A percentile compares a stretch with the other conserved stretches of the same genome.
Evolutionary conservation across 2,797 vertebrate genomes (phyloP).

Genomic region (Diplodus puntazzo): DNA sequence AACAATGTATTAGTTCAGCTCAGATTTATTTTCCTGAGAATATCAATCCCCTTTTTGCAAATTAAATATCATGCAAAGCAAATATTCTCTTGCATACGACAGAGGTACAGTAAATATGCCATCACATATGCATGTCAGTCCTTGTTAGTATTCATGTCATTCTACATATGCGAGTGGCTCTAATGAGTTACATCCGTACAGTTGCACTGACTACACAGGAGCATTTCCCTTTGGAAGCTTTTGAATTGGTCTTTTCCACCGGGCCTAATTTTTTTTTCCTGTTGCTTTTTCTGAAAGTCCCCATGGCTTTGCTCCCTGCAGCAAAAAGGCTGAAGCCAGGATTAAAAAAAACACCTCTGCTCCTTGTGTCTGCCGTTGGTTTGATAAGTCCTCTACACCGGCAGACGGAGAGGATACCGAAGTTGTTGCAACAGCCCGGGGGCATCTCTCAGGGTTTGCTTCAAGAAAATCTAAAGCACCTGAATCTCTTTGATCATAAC

Average conservation of each 20-base stretch:
- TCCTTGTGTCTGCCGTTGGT: constrained; percentile 55
- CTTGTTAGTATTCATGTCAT: background rate
- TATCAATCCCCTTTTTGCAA: background rate
- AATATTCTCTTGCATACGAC: background rate
- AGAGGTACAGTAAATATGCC: background rate
- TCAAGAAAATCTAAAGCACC: constrained; percentile 67
- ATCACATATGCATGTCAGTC: constrained; percentile 1
- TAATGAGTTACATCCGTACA: constrained; percentile 17
- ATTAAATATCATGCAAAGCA: background rate
- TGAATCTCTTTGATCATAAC: constrained; percentile 74
- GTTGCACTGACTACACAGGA: constrained; percentile 21
- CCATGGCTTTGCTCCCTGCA: constrained; percentile 39
- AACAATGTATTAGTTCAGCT: background rate
- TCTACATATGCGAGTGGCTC: background rate
- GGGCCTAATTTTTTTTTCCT: constrained; percentile 35
- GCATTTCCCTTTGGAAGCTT: constrained; percentile 14
- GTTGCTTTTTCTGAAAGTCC: constrained; percentile 21
- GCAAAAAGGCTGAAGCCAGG: constrained; percentile 43
- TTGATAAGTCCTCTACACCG: constrained; percentile 60
- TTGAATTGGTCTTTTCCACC: constrained; percentile 18
- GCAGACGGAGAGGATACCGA: constrained; percentile 53
- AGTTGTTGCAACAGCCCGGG: constrained; percentile 63
- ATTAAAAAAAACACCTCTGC: constrained; percentile 26
- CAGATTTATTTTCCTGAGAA: background rate
- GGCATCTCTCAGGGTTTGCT: constrained; percentile 71